phyloP scores from a whole-genome alignment of 2,113 vertebrate genomes.

The Peucedramus taeniatus region DNA sequence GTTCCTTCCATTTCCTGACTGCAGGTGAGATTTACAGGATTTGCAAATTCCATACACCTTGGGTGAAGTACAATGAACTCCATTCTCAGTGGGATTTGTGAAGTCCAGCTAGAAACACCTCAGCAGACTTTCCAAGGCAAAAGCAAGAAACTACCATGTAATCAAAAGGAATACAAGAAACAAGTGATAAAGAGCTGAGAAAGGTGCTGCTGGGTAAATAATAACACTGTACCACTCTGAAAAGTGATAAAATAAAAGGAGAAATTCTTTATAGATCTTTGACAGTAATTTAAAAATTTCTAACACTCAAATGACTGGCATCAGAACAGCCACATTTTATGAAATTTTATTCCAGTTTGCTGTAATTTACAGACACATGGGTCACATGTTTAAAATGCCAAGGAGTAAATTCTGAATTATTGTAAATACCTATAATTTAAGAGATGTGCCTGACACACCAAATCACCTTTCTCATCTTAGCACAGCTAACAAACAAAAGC shows the following conservation, averaged over 20 bases:
- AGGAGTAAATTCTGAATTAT: neutral
- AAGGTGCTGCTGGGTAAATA: neutral
- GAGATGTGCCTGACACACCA: neutral
- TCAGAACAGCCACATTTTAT: neutral
- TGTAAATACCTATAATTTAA: neutral
- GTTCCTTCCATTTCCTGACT: neutral
- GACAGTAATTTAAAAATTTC: neutral
- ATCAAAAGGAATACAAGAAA: neutral
- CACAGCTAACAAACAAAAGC: neutral
- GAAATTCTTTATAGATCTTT: neutral
- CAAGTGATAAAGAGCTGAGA: neutral
- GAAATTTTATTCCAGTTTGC: neutral
- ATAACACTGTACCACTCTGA: neutral
- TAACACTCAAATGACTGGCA: neutral
- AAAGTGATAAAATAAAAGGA: neutral
- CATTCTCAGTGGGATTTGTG: neutral
- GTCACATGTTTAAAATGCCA: neutral
- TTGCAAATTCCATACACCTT: neutral
- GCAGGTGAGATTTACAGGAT: neutral
- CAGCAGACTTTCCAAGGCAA: neutral
- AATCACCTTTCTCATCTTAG: neutral
- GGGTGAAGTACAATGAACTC: neutral
- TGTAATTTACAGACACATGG: neutral
- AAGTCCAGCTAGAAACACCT: neutral
- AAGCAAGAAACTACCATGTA: neutral